Conservation (phyloP, 2,113 vertebrate genomes). For the Thymallus thymallus region DNA sequence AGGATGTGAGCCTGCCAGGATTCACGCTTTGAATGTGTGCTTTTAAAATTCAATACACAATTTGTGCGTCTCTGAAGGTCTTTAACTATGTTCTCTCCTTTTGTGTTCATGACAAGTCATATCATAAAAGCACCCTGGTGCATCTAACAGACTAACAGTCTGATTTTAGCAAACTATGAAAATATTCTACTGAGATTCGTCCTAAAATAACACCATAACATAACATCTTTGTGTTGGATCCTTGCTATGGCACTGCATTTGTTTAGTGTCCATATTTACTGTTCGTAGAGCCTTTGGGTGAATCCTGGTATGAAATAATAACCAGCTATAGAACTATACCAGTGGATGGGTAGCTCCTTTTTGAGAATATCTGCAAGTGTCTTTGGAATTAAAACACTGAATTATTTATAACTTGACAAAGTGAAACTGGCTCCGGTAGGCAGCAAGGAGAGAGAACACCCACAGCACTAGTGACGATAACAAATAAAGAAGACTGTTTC, state of each 20-base stretch:
- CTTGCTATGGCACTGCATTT: not conserved
- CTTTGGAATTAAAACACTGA: slow-evolving; percentile 59
- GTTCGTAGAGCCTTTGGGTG: not conserved
- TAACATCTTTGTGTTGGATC: too few relatives aligned
- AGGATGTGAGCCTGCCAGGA: slow-evolving; percentile 47
- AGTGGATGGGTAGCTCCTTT: slow-evolving; percentile 27
- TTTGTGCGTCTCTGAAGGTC: slow-evolving; percentile 57
- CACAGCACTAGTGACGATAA: too few relatives aligned
- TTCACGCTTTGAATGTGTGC: slow-evolving; percentile 49
- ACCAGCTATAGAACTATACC: slow-evolving; percentile 38
- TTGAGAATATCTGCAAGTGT: slow-evolving; percentile 38
- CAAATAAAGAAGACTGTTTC: too few relatives aligned
- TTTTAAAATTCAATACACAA: slow-evolving; percentile 62
- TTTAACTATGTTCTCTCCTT: slow-evolving; percentile 49
- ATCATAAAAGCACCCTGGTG: slow-evolving; percentile 39
- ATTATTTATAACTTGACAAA: slow-evolving; percentile 60
- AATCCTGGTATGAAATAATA: slow-evolving; percentile 29
- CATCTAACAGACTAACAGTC: slow-evolving; percentile 36
- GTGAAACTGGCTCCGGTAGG: slow-evolving; percentile 39
- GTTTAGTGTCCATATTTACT: not conserved
- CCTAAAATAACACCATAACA: slow-evolving; percentile 35
- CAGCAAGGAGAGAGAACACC: not conserved
- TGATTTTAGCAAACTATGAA: slow-evolving; percentile 24
- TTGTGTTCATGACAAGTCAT: slow-evolving; percentile 38
- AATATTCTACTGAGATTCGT: slow-evolving; percentile 14